phyloP scores from a whole-genome alignment of 92 coral and sea anemone genomes.

The Epizoanthus fatuus region DNA sequence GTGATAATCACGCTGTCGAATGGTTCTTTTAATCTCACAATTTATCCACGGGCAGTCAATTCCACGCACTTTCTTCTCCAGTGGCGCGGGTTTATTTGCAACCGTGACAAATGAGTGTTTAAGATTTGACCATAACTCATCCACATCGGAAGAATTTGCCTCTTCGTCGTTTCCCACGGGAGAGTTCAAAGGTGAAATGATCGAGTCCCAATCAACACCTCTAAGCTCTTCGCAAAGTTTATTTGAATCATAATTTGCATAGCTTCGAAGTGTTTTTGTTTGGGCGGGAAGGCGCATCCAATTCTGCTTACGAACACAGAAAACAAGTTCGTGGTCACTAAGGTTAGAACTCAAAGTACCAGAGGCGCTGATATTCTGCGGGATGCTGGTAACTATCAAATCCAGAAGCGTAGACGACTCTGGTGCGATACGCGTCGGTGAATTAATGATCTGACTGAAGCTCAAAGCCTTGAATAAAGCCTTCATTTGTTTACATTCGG shows the following conservation, averaged over 20 bases:
- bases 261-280: constrained; percentile 16
- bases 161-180: too few species aligned
- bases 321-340: constrained; percentile 26
- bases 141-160: too few species aligned
- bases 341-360: too few species aligned
- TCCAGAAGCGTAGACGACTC: neutral
- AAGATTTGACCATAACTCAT: constrained; percentile 40
- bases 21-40: too few species aligned
- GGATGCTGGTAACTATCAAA: constrained; percentile 20
- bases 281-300: constrained; percentile 17
- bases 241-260: constrained; percentile 25
- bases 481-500: constrained; percentile 40
- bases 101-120: too few species aligned
- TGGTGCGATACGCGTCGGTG: constrained; percentile 20
- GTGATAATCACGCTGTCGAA: too few species aligned
- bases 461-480: constrained; percentile 13
- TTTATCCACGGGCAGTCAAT: too few species aligned
- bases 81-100: too few species aligned
- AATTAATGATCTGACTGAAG: constrained; percentile 13
- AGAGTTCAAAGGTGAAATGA: too few species aligned
- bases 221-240: constrained; percentile 7
- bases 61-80: too few species aligned
- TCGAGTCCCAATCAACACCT: too few species aligned
- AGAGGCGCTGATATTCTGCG: too few species aligned
- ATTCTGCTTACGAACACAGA: constrained; percentile 13